Conservation (phyloP, 2,888 invertebrate genomes). For the Acanthococcus lagerstroemiae region DNA sequence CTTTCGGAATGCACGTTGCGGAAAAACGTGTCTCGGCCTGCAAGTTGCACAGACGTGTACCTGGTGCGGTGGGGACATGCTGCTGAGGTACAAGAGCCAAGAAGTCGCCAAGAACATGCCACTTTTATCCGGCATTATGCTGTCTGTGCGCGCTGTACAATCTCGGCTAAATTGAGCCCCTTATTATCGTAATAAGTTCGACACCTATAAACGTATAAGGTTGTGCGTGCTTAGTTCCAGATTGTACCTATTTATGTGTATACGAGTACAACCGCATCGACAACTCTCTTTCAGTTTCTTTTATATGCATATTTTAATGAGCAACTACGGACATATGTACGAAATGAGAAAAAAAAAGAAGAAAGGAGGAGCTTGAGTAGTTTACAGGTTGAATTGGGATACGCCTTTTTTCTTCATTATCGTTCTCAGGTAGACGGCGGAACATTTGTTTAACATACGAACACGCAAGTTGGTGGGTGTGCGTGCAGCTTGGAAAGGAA, state of each 20-base stretch:
- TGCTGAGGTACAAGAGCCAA: too few species aligned
- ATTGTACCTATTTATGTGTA: too few species aligned
- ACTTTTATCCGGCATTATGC: too few species aligned
- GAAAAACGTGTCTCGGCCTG: too few species aligned
- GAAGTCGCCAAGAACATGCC: too few species aligned
- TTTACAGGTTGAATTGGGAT: constrained; percentile 14
- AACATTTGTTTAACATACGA: constrained; percentile 19
- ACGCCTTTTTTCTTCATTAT: constrained; percentile 20
- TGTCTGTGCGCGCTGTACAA: too few species aligned
- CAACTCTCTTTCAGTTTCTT: constrained; percentile 15
- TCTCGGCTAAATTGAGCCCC: too few species aligned
- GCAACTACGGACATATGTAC: constrained; percentile 17
- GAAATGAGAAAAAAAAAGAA: neutral
- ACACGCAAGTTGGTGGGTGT: constrained; percentile 10
- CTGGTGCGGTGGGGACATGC: constrained; percentile 7
- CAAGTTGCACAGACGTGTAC: too few species aligned
- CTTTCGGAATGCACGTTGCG: too few species aligned
- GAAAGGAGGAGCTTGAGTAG: constrained; percentile 12
- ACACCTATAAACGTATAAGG: constrained; percentile 5
- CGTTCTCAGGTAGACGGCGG: constrained; percentile 5
- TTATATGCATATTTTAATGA: constrained; percentile 14
- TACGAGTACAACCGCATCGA: constrained; percentile 11
- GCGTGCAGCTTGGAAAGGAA: constrained; percentile 1
- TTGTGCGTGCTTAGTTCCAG: constrained; percentile 17
- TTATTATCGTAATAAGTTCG: constrained; percentile 21